Evolutionary conservation across 2,888 invertebrate genomes (phyloP).

Genomic region (Ochropleura plecta): DNA sequence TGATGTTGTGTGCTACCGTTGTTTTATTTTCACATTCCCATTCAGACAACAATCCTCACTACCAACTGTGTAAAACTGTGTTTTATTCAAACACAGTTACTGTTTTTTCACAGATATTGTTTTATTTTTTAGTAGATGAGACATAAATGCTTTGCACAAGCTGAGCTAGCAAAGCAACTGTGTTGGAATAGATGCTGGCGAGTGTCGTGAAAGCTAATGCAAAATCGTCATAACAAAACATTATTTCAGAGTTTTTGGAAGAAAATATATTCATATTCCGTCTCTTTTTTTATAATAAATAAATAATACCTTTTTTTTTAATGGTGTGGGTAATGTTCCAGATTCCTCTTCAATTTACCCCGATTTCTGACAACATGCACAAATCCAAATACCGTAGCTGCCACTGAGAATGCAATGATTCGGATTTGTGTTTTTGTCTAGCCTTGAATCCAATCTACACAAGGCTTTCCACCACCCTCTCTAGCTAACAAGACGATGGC

Average conservation of each 20-base stretch:
- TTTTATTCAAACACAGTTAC: background rate
- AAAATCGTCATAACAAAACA: background rate
- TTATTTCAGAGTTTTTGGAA: background rate
- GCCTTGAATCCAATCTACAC: too few relatives aligned
- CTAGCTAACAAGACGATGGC: too few relatives aligned
- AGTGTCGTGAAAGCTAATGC: background rate
- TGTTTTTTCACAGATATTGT: background rate
- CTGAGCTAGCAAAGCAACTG: background rate
- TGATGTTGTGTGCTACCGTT: background rate
- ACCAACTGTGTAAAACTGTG: background rate
- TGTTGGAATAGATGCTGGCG: background rate
- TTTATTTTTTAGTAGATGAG: background rate
- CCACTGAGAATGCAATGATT: too few relatives aligned
- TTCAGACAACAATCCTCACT: background rate
- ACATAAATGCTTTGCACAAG: background rate
- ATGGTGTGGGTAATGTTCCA: too few relatives aligned
- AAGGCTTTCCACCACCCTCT: too few relatives aligned
- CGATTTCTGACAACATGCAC: too few relatives aligned
- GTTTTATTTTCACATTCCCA: constrained; percentile 21
- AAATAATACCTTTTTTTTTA: too few relatives aligned
- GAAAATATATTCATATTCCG: too few relatives aligned
- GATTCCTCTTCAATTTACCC: too few relatives aligned
- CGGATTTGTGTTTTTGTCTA: too few relatives aligned
- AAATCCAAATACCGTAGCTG: too few relatives aligned
- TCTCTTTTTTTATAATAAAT: too few relatives aligned